Base-by-base conservation (phyloP, 2,888 invertebrate species). In the Drosophila colorata region DNA sequence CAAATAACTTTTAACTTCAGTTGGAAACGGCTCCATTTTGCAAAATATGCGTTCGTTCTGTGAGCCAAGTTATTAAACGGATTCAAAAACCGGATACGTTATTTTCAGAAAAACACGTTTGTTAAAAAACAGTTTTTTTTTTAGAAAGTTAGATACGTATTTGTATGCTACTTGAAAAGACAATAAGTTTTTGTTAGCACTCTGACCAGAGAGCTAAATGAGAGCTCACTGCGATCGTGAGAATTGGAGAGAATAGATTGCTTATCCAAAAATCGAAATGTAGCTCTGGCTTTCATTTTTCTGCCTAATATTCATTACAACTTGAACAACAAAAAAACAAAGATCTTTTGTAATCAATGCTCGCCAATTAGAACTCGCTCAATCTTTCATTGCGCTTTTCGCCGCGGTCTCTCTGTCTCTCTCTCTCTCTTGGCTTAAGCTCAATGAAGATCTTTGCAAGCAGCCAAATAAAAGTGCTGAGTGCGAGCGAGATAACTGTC, bases 401-500 rank as follows among this genome's bases (percentile, higher is more conserved):
- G 3, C 4, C n/a, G n/a, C n/a, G n/a, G n/a, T n/a, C n/a, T 38
- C 9, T 16, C 9, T 16, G 4, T 16, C 38, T 40, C 18, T 38
- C 9, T 16, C 4, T 0, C 4, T 40, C 11, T 0, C 37, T 38
- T 28, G 2, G 8, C 16, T 16, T n/a, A 1, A 6, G 23, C 18
- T 18, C 14, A 8, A 2, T 16, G 25, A 8, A 38, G 38, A 28
- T 37, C 5, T 6, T 6, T 11, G 4, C 13, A 13, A 33, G 4
- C 33, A 33, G 40, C 8, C 4, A 9, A 9, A 28, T 9, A 28
- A 28, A 2, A 2, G 3, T 9, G 28, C 9, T 41, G n/a, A 20
- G 33, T 43, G 25, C 13, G 47, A 56, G 56, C 13, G 46, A 56
- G 47, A 47, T 5, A 48, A 8, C 23, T 51, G 18, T 43, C n/a